Evolutionary conservation across 2,113 vertebrate species (phyloP).

Genomic region (Oreamnos americanus): DNA sequence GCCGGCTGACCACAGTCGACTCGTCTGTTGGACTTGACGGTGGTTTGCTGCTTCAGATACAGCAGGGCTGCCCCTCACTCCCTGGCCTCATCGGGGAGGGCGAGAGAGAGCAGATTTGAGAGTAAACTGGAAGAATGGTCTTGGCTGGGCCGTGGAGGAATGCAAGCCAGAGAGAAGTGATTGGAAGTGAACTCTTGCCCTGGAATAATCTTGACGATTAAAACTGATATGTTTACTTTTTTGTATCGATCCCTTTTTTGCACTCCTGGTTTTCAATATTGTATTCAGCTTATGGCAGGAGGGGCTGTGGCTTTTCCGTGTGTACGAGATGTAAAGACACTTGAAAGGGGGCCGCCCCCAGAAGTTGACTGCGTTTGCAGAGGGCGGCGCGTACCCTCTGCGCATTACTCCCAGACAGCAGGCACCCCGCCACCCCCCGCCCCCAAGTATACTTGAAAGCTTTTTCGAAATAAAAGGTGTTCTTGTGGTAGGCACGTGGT

Average conservation of each 20-base stretch:
- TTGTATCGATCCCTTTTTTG: conserved; percentile 84
- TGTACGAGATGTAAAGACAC: conserved; percentile 69
- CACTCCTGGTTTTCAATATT: conserved; percentile 82
- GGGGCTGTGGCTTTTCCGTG: conserved; percentile 78
- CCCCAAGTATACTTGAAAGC: conserved; percentile 67
- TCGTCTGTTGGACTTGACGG: conserved; percentile 76
- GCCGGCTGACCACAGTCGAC: conserved; percentile 72
- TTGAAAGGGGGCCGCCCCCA: conserved; percentile 73
- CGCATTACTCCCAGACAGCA: conserved; percentile 61
- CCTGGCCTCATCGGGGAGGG: conserved; percentile 61
- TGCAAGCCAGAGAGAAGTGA: conserved; percentile 77
- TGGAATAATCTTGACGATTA: conserved; percentile 89
- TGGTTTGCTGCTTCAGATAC: conserved; percentile 74
- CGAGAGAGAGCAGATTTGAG: conserved; percentile 64
- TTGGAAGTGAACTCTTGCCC: conserved; percentile 85
- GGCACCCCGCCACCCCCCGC: conserved; percentile 28
- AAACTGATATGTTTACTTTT: conserved; percentile 86
- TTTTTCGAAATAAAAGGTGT: conserved; percentile 67
- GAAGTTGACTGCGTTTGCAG: background rate
- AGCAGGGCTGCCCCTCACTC: conserved; percentile 50
- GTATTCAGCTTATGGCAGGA: conserved; percentile 80
- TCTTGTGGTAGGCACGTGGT: conserved; percentile 68
- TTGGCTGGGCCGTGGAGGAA: conserved; percentile 78
- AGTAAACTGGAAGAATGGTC: conserved; percentile 79
- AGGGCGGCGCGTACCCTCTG: conserved; percentile 56